Base-by-base conservation (phyloP, 2,113 vertebrate genomes). In the Tychaedon coryphoeus region DNA sequence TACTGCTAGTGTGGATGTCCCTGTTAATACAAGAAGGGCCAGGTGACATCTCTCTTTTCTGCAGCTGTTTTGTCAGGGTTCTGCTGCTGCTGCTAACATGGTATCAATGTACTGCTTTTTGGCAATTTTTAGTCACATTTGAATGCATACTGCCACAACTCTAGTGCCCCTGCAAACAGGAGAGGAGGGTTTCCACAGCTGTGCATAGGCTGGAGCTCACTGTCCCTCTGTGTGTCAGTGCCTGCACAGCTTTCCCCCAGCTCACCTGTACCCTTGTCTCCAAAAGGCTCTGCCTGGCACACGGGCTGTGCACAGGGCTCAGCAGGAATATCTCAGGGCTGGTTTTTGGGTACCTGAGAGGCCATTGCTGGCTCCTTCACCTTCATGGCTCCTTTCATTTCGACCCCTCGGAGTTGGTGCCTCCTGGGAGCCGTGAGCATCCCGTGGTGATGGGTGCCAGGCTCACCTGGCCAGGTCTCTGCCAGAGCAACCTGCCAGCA, bases 381-480 rank as follows among this genome's bases (percentile, higher is more conserved):
- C 40, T 67, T 38, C 24, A 6, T 12, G n/a, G 18, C 13, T 77
- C 23, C 4, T 22, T 66, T 36, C 26, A 4, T 31, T 60, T 38
- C 9, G 8, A 8, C 5, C 28, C 29, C 53, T 45, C 2, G 2
- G 40, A 6, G 15, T 1, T 6, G 48, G 22, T n/a, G 22, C 20
- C 18, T 29, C 43, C 23, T 6, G 20, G 72, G 34, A 67, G 34
- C 54, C 6, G 19, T 28, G 24, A 75, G 45, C 40, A 18, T 9
- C 38, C 25, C 2, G 0, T 5, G 38, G 31, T 6, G 75, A 9
- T 8, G 20, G 34, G 8, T 56, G 38, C 43, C 48, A 64, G 65
- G 36, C 36, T 86, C 74, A 38, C 53, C 61, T n/a, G 54, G 36
- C 28, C 31, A 10, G 13, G 70, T 42, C 53, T 71, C 51, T 14